A percentile compares a stretch with the other conserved stretches of the same genome.
These are phyloP conservation scores for Microtus montanus DNA, from an alignment of 2,113 vertebrate species.

Conservation along the genomic window DNA sequence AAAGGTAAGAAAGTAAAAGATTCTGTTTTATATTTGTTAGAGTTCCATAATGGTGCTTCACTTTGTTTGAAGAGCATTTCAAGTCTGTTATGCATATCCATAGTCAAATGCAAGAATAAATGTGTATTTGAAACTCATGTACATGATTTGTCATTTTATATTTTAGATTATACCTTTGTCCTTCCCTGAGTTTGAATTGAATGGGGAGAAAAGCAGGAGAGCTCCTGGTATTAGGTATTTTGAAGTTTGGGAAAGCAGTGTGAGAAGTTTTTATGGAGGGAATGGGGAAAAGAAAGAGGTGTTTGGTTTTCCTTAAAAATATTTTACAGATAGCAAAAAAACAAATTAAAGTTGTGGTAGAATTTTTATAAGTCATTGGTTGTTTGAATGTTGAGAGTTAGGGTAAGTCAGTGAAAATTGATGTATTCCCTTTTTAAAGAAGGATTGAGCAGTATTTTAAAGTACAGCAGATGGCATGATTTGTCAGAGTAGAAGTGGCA, in stretches of 20 bases:
- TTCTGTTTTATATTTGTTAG: slow-evolving; percentile 56
- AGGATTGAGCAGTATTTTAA: slow-evolving; percentile 19
- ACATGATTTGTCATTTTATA: slow-evolving; percentile 82
- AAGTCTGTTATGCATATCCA: slow-evolving; percentile 70
- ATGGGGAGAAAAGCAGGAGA: slow-evolving; percentile 79
- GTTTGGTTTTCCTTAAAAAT: slow-evolving; percentile 28
- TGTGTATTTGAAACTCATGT: slow-evolving; percentile 79
- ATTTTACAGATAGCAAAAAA: slow-evolving; percentile 45
- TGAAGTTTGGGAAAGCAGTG: slow-evolving; percentile 75
- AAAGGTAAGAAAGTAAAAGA: slow-evolving; percentile 60
- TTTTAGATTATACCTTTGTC: slow-evolving; percentile 82
- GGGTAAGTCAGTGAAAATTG: slow-evolving; percentile 33
- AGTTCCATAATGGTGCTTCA: slow-evolving; percentile 61
- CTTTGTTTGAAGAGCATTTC: slow-evolving; percentile 70
- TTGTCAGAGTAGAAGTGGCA: slow-evolving; percentile 39
- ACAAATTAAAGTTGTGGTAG: slow-evolving; percentile 43
- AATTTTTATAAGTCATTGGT: slow-evolving; percentile 52
- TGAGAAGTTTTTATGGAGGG: slow-evolving; percentile 69
- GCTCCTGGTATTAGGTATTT: slow-evolving; percentile 81
- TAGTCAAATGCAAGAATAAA: slow-evolving; percentile 78
- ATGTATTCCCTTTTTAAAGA: slow-evolving; percentile 34
- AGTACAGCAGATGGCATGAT: slow-evolving; percentile 32
- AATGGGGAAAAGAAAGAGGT: slow-evolving; percentile 63
- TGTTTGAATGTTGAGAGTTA: slow-evolving; percentile 52
- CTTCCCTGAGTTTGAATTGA: slow-evolving; percentile 82